phyloP scores from a whole-genome alignment of 2,113 vertebrate genomes.

The Gnathonemus echidnorhynchus region DNA sequence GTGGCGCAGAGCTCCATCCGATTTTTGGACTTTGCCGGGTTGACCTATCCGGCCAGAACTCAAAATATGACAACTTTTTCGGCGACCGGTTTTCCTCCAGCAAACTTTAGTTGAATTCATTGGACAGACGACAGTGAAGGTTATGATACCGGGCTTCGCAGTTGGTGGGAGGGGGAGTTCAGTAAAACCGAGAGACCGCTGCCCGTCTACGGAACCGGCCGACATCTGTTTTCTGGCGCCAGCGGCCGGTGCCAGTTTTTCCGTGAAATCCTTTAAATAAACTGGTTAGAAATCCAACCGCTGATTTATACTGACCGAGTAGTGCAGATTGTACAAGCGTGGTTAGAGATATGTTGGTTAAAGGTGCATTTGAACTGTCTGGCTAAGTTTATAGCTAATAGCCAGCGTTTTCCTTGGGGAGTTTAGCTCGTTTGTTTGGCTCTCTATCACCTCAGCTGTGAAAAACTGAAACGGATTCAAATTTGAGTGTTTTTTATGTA shows the following conservation, averaged over 20 bases:
- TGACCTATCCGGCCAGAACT: background rate
- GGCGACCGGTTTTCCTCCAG: background rate
- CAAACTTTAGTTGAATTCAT: background rate
- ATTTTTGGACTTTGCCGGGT: background rate
- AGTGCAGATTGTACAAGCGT: background rate
- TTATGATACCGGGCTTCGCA: background rate
- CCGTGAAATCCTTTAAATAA: background rate
- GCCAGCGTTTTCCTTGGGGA: background rate
- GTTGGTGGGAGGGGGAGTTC: background rate
- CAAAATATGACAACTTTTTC: background rate
- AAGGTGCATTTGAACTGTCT: background rate
- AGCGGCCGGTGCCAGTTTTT: background rate
- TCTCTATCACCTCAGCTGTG: background rate
- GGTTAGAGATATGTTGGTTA: background rate
- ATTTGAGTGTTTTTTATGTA: background rate
- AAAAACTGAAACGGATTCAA: background rate
- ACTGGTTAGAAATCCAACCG: no score
- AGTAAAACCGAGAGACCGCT: background rate
- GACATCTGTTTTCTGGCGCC: conserved; percentile 3
- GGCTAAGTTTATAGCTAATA: background rate
- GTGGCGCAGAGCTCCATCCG: no score
- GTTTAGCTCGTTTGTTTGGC: background rate
- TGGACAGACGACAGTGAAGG: background rate
- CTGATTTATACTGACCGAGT: background rate
- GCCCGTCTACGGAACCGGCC: background rate